Evolutionary conservation across 2,797 vertebrate genomes (phyloP).

Genomic region (Trichosurus vulpecula): DNA sequence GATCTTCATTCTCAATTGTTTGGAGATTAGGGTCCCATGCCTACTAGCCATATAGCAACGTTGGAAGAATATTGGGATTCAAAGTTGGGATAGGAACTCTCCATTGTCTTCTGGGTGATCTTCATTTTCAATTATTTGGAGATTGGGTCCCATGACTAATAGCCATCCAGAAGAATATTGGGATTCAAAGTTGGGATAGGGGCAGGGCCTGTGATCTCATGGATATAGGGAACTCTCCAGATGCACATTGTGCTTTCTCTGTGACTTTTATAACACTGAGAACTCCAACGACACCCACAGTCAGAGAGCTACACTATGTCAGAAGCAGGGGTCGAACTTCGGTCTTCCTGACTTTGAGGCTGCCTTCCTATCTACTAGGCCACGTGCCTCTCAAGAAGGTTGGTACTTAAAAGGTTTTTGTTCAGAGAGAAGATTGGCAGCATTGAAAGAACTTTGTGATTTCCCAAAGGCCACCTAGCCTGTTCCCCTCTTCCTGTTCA

Average conservation of each 20-base stretch:
- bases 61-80: background rate
- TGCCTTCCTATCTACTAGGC: background rate
- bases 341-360: background rate
- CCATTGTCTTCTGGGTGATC: background rate
- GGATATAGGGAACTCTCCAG: background rate
- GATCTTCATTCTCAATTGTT: background rate
- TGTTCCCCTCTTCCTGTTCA: background rate
- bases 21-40: background rate
- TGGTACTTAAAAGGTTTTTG: background rate
- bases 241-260: background rate
- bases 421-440: background rate
- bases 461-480: background rate
- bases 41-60: too few relatives aligned
- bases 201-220: background rate
- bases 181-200: background rate
- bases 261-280: background rate
- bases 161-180: background rate
- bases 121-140: background rate
- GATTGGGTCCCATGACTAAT: background rate
- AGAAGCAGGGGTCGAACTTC: background rate
- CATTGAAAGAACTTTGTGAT: background rate
- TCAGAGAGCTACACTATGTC: background rate
- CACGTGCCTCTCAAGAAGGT: background rate
- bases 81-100: background rate
- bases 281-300: background rate